Conservation (phyloP, 2,113 vertebrate genomes). For the Empidonax traillii region DNA sequence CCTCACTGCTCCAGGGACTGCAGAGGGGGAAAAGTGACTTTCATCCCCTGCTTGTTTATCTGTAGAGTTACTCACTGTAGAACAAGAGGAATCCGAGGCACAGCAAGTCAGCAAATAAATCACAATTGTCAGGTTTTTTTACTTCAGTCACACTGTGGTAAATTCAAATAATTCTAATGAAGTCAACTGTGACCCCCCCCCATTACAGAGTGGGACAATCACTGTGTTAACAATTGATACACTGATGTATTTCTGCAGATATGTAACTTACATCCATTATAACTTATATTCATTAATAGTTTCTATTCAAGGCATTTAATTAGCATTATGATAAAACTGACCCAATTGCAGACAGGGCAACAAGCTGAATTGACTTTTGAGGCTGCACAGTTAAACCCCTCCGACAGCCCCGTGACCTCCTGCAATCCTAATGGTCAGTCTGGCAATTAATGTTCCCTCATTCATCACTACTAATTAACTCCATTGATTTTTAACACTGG, state of each 20-base stretch:
- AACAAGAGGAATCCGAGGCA: neutral
- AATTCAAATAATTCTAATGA: conserved; percentile 19
- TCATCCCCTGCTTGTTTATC: neutral
- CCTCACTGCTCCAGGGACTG: neutral
- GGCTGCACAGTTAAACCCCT: neutral
- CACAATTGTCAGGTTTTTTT: neutral
- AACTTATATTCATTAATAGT: neutral
- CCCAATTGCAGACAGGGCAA: neutral
- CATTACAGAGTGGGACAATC: neutral
- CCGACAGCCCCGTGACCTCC: conserved; percentile 48
- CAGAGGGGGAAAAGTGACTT: neutral
- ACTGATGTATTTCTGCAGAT: neutral
- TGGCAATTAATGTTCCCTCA: conserved; percentile 74
- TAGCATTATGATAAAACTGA: neutral
- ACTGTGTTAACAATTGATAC: neutral
- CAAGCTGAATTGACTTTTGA: conserved; percentile 20
- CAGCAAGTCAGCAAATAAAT: neutral
- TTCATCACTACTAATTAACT: conserved; percentile 92
- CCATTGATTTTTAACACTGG: conserved; percentile 79
- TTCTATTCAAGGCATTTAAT: conserved; percentile 7
- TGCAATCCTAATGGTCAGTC: conserved; percentile 65
- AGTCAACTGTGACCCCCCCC: neutral
- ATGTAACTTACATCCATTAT: neutral
- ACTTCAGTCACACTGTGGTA: neutral
- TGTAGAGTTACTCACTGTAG: neutral